Conservation (phyloP, 2,797 vertebrate genomes). For the Girardinus metallicus region DNA sequence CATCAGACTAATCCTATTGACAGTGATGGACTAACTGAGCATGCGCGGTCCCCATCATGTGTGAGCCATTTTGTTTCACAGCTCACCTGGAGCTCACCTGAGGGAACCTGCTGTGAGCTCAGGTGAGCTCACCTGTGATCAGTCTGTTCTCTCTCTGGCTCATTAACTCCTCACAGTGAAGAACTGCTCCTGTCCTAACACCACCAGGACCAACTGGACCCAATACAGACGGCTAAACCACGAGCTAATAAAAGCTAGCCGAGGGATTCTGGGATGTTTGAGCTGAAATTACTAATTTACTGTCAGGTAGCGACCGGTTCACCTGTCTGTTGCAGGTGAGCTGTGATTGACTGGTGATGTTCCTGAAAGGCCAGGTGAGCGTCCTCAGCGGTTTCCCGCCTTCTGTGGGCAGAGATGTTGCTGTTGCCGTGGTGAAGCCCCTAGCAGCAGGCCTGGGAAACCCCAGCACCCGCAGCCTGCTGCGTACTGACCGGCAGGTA, state of each 20-base stretch:
- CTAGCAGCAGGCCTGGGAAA: conserved; percentile 85
- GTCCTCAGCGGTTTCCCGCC: conserved; percentile 91
- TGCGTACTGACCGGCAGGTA: conserved; percentile 93
- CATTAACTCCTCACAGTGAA: neutral
- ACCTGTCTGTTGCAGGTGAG: conserved; percentile 75
- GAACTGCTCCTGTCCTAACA: neutral
- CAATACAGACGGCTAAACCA: neutral
- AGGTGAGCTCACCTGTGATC: neutral
- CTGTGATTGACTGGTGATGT: conserved; percentile 87
- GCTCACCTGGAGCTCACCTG: neutral
- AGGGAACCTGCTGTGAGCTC: neutral
- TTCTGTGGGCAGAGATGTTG: conserved; percentile 88
- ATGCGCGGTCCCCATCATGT: too few relatives aligned
- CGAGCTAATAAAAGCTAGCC: neutral
- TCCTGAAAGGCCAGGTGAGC: conserved; percentile 83
- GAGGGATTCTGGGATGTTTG: neutral
- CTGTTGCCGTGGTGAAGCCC: conserved; percentile 89
- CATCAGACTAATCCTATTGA: neutral
- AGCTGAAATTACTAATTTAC: neutral
- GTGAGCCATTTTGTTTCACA: too few relatives aligned
- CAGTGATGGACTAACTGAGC: neutral
- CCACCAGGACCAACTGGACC: neutral
- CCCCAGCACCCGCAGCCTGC: conserved; percentile 81
- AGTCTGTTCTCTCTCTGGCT: neutral
- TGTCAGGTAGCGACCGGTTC: neutral